Evolutionary conservation across 2,113 vertebrate genomes (phyloP).

Genomic region (chimpanzee (Pan troglodytes)): DNA sequence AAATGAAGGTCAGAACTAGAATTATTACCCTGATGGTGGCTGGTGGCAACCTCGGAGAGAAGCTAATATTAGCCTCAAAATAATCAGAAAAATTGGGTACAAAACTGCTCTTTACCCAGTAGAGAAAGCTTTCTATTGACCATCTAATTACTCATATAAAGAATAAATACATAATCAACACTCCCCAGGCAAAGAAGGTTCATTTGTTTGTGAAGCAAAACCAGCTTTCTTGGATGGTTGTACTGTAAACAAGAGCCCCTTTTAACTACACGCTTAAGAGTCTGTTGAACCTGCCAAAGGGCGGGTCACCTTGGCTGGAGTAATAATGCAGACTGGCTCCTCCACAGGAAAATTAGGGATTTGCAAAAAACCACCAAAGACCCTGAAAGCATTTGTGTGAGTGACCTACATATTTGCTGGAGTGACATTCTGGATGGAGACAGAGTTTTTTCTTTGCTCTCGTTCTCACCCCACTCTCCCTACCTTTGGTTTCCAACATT

Average conservation of each 20-base stretch:
- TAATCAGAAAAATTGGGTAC: background rate
- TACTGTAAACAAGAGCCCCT: slow-evolving; percentile 53
- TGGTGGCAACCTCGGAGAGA: background rate
- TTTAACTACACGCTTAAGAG: slow-evolving; percentile 18
- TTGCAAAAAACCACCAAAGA: slow-evolving; percentile 38
- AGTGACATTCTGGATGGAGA: background rate
- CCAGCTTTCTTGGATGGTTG: slow-evolving; percentile 38
- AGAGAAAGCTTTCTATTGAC: slow-evolving; percentile 22
- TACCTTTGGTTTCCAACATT: background rate
- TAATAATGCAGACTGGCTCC: slow-evolving; percentile 2
- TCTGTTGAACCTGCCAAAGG: slow-evolving; percentile 53
- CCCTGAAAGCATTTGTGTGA: slow-evolving; percentile 35
- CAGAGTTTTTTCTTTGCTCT: background rate
- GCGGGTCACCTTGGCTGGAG: slow-evolving; percentile 34
- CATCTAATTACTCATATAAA: slow-evolving; percentile 35
- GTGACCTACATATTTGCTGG: background rate
- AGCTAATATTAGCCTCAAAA: slow-evolving; percentile 13
- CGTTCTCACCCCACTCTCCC: background rate
- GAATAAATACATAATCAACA: slow-evolving; percentile 48
- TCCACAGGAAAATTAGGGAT: slow-evolving; percentile 34
- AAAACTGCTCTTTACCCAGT: slow-evolving; percentile 20
- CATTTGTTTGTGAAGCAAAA: slow-evolving; percentile 59
- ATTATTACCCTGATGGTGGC: background rate
- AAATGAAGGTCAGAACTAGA: background rate
- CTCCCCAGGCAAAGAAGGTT: background rate